A percentile compares a stretch with the other conserved stretches of the same genome.
phyloP scores from a whole-genome alignment of 2,113 vertebrate genomes.

The Pycnonotus jocosus region DNA sequence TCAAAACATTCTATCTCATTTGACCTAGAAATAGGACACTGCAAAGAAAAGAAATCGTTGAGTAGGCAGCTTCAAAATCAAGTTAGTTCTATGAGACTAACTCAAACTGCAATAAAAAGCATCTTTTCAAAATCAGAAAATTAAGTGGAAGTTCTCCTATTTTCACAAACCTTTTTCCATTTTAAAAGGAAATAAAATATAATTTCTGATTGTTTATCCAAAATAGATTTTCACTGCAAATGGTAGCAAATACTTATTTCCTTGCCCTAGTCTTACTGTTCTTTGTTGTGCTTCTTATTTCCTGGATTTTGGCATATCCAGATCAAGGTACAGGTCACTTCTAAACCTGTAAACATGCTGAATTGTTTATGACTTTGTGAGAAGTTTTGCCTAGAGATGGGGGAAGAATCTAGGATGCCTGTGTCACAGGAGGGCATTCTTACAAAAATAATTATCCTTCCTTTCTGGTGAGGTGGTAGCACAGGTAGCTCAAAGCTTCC shows the following conservation, averaged over 20 bases:
- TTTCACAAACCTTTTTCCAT: background rate
- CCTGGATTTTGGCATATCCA: background rate
- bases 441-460: background rate
- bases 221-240: background rate
- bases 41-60: background rate
- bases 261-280: background rate
- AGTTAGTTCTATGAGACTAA: background rate
- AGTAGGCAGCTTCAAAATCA: background rate
- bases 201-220: background rate
- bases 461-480: background rate
- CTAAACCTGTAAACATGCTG: background rate
- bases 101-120: background rate
- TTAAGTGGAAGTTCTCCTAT: background rate
- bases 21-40: background rate
- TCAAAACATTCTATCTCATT: background rate
- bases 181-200: background rate
- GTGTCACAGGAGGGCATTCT: background rate
- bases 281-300: background rate
- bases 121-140: background rate
- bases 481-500: background rate
- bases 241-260: background rate
- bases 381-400: background rate
- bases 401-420: background rate
- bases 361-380: background rate
- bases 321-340: background rate